phyloP scores from a whole-genome alignment of 2,888 invertebrate genomes.

The Dryadula phaetusa region DNA sequence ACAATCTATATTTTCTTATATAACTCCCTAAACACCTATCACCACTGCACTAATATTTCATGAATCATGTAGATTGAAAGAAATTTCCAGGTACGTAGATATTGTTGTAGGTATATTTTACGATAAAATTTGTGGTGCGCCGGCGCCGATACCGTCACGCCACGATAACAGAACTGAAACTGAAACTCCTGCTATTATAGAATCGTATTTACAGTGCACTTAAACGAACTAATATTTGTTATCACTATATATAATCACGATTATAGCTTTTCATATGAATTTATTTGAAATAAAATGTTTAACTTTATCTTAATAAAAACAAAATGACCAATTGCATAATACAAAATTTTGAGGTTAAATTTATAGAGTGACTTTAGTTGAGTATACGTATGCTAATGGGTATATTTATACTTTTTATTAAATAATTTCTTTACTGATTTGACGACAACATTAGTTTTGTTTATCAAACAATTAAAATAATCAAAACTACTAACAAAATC shows the following conservation, averaged over 20 bases:
- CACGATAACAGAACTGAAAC: slow-evolving; percentile 40
- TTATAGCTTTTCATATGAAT: slow-evolving; percentile 13
- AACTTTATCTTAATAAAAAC: no score
- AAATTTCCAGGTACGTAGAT: neutral
- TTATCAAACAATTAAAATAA: no score
- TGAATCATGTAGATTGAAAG: slow-evolving; percentile 15
- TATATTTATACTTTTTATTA: no score
- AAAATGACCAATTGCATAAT: no score
- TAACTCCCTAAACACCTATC: neutral
- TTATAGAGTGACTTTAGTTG: no score
- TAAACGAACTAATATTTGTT: slow-evolving; percentile 21
- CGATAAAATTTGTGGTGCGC: slow-evolving; percentile 36
- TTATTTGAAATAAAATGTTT: slow-evolving; percentile 19
- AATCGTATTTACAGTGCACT: slow-evolving; percentile 39
- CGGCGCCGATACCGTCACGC: slow-evolving; percentile 36
- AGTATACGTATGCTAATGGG: no score
- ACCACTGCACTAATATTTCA: neutral
- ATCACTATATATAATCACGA: slow-evolving; percentile 22
- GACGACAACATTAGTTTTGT: no score
- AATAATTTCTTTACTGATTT: no score
- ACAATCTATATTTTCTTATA: neutral
- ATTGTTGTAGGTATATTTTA: slow-evolving; percentile 9
- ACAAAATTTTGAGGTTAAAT: no score
- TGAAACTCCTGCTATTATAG: slow-evolving; percentile 36
- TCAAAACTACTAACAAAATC: no score